phyloP scores from a whole-genome alignment of 2,888 invertebrate genomes.

The Drosophila hamatofila region DNA sequence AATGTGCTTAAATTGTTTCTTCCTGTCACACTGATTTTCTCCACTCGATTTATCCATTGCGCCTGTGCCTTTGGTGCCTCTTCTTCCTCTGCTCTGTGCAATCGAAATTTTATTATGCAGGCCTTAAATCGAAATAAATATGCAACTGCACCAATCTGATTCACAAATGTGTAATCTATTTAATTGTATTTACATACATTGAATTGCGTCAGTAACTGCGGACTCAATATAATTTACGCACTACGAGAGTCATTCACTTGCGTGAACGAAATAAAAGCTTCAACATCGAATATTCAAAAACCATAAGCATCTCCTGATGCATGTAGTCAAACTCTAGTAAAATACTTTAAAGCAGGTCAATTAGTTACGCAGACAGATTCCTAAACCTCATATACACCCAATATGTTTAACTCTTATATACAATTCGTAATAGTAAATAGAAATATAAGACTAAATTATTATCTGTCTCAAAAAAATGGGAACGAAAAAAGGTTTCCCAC shows the following conservation, averaged over 20 bases:
- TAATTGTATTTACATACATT: constrained; percentile 65
- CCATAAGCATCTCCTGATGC: background rate
- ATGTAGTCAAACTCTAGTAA: background rate
- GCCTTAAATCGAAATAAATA: constrained; percentile 69
- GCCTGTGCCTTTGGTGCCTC: constrained; percentile 53
- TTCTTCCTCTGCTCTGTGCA: constrained; percentile 13
- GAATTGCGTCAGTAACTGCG: constrained; percentile 17
- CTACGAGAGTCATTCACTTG: background rate
- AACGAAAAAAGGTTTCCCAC: too few relatives aligned
- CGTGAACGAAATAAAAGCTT: too few relatives aligned
- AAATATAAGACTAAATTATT: background rate
- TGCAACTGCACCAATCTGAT: constrained; percentile 47
- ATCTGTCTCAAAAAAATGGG: too few relatives aligned
- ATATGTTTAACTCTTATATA: background rate
- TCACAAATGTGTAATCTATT: constrained; percentile 55
- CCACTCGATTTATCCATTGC: constrained; percentile 72
- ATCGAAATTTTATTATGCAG: constrained; percentile 55
- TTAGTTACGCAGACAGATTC: background rate
- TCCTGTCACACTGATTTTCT: constrained; percentile 78
- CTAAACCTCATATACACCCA: background rate
- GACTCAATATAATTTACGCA: constrained; percentile 12
- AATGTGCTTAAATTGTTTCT: constrained; percentile 80
- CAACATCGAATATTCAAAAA: background rate
- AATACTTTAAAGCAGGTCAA: background rate
- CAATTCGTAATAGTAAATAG: background rate